Base-by-base conservation (phyloP, 1,140 invertebrate species). In the Aphelenchoides besseyi region DNA sequence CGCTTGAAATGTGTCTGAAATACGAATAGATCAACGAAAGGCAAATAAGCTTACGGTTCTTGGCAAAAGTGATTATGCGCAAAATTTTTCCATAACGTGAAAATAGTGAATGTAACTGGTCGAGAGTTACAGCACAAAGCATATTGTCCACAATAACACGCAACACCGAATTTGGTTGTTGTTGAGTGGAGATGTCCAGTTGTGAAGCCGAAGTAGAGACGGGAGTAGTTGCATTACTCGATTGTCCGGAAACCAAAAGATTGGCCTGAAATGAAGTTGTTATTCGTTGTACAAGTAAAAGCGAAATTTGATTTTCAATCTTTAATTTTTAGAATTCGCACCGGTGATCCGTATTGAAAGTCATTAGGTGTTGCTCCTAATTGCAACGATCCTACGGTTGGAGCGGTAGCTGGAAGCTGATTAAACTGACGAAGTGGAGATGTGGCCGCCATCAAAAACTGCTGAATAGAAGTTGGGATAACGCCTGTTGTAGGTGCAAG, bases 11-110 rank as follows among this genome's bases (percentile, higher is more conserved):
- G 93, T 94, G 88, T 93, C 93, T 95, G 74, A 91, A 90, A 84
- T 76, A 80, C 75, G 74, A 71, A 59, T 68, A 57, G 48, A 41
- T 68, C n/a, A 57, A 66, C 35, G 5, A 2, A 23, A 74, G 30
- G 16, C 3, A 70, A 9, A 1, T 30, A 37, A 62, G 68, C 92
- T 93, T 89, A 95, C 92, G 95, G 86, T 98, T 98, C 89, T 98
- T 98, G 79, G 93, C 97, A 88, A 98, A 98, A 75, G 95, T 98
- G 83, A 98, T 95, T 81, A 99, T 98, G 87, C 97, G 96, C 77
- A 97, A 88, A 80, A 98, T 94, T 88, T 96, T 96, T 77, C 96
- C 96, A 85, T 93, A 95, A 75, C 94, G 90, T 79, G 94, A 93
- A 88, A 98, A 98, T 84, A 97, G 95, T 88, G 91, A 89, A 88